phyloP scores from a whole-genome alignment of 1,140 invertebrate species.

The Euwallacea fornicatus region DNA sequence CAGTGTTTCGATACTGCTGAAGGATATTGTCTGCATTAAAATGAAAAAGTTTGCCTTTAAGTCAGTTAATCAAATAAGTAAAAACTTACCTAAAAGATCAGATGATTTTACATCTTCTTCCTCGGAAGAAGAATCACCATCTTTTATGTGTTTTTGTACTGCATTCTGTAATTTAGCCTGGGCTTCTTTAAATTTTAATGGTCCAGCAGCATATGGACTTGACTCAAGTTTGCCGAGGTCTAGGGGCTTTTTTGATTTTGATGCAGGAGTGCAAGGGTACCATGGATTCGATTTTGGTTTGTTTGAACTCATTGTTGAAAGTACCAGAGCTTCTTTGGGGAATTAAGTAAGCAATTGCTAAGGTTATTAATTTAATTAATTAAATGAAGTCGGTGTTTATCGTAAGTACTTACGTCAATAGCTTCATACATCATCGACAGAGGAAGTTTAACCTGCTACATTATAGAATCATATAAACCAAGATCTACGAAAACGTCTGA shows the following conservation, averaged over 20 bases:
- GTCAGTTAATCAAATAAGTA: background rate
- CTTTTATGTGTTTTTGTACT: slow-evolving; percentile 61
- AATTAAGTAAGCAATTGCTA: too few species aligned
- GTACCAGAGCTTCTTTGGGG: too few species aligned
- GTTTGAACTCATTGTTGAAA: slow-evolving; percentile 16
- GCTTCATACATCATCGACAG: too few species aligned
- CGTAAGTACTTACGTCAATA: too few species aligned
- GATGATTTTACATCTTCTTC: slow-evolving; percentile 60
- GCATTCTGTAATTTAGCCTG: slow-evolving; percentile 63
- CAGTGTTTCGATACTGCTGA: slow-evolving; percentile 54
- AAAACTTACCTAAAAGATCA: slow-evolving; percentile 55
- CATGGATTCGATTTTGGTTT: slow-evolving; percentile 31
- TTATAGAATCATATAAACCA: too few species aligned
- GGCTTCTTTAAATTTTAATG: slow-evolving; percentile 59
- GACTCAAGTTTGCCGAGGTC: slow-evolving; percentile 6
- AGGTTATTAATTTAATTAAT: too few species aligned
- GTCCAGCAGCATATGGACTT: slow-evolving; percentile 20
- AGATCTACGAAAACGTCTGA: too few species aligned
- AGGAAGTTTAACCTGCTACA: too few species aligned
- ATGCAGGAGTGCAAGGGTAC: background rate
- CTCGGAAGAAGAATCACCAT: slow-evolving; percentile 60
- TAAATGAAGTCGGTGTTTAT: too few species aligned
- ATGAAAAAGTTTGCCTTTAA: background rate
- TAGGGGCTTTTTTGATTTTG: background rate
- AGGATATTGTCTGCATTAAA: slow-evolving; percentile 51